Base-by-base conservation (phyloP, 2,888 invertebrate species). In the Caradrina kadenii region DNA sequence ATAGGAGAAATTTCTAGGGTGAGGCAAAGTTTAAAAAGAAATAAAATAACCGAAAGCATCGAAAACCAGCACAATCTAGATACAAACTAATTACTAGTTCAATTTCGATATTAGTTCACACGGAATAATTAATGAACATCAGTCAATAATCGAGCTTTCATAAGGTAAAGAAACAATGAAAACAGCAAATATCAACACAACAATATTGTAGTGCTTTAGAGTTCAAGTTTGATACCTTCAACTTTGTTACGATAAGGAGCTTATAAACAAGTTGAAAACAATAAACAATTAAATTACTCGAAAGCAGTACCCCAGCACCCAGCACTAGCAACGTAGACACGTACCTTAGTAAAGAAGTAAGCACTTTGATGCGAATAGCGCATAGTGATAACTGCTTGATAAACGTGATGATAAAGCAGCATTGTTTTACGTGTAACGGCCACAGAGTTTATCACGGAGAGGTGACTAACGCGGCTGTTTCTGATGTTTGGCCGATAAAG, bases 361-460 rank as follows among this genome's bases (percentile, higher is more conserved):
- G 77, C 79, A 73, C 73, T 82, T 80, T 83, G 83, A 83, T 83
- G 84, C 81, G 67, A 83, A 83, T 78, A 80, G 84, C 77, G 65
- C 31, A 76, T 74, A 71, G 71, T 81, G 84, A 81, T 83, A 81
- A 80, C 71, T 86, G 84, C 80, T 84, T 84, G 81, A 83, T 71
- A 79, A 69, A 83, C 84, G 84, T 82, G 81, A 69, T 76, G 84
- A 86, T 87, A 86, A 85, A 83, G 80, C 79, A 80, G 86, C 81
- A 84, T 86, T 86, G 84, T 86, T 83, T 80, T 83, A 87, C 87
- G 86, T 86, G 86, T 83, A 82, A 78, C 72, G 83, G 83, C 88
- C 86, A 82, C 83, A 79, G 80, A 86, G 89, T 87, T 88, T 90
- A 90, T 90, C 89, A 80, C 58, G 54, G 63, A 68, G 82, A 88